Percentiles rank a stretch among this genome's conserved stretches.
These are phyloP conservation scores for Mythimna lalbum DNA, from an alignment of 2,888 invertebrate species.

Conservation along the genomic window DNA sequence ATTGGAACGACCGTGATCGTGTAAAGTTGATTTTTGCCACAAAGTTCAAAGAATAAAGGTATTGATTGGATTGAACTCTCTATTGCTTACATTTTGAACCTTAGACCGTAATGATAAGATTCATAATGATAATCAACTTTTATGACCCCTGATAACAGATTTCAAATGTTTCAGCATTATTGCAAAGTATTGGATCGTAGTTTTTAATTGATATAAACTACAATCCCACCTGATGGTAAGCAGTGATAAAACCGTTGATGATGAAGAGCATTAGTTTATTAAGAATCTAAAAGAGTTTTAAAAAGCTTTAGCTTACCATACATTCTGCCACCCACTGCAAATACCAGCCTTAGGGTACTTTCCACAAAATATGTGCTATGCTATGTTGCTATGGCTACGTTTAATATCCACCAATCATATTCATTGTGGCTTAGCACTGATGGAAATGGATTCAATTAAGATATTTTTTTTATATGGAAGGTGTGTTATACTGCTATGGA, in stretches of 20 bases:
- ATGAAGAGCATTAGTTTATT: too few relatives aligned
- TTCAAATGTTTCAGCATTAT: constrained; percentile 39
- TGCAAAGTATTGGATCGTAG: constrained; percentile 20
- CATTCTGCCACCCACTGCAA: neutral
- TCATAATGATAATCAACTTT: neutral
- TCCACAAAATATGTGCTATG: neutral
- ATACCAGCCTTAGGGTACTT: neutral
- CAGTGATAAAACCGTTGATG: too few relatives aligned
- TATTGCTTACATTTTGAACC: constrained; percentile 5
- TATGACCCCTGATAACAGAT: constrained; percentile 17
- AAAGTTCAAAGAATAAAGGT: constrained; percentile 18
- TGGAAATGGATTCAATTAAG: too few relatives aligned
- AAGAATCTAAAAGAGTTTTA: neutral
- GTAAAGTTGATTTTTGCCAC: constrained; percentile 25
- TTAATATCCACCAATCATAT: too few relatives aligned
- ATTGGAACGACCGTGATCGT: constrained; percentile 22
- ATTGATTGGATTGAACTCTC: constrained; percentile 36
- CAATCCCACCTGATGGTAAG: too few relatives aligned
- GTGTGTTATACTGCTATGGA: too few relatives aligned
- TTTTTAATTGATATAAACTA: too few relatives aligned
- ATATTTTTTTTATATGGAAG: too few relatives aligned
- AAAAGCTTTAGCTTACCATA: constrained; percentile 1
- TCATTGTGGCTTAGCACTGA: too few relatives aligned
- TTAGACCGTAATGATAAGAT: neutral
- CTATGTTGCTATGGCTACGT: too few relatives aligned